Evolutionary conservation across 2,888 invertebrate genomes (phyloP), one percentile per base, ranked within the genome.

Genomic region (Cepaea hortensis): DNA sequence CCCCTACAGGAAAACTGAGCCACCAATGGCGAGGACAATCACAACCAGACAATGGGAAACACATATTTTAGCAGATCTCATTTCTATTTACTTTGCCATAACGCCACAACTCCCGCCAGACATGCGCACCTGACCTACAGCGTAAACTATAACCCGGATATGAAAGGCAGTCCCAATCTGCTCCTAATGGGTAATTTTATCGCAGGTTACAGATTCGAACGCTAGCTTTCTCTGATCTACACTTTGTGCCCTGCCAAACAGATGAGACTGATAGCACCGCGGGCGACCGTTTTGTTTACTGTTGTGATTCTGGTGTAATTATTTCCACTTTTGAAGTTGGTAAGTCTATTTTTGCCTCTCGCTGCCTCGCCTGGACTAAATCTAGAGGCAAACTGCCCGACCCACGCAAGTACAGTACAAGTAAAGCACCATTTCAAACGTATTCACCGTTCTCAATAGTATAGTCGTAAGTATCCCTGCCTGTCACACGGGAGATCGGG

Each of bases 141-240:
- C n/a, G 50, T 75, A 84, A 84, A 75, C 84, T 61, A 65, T 9
- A 62, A 23, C 48, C 68, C 75, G 2, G 62, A 75, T 65, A 85
- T 85, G 81, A 85, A 85, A 85, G 85, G 18, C 68, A 76, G 35
- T n/a, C 20, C 3, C 18, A 23, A n/a, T 75, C 46, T 35, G 5
- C 55, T 81, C 68, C 85, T 85, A 85, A 85, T 85, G 85, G 75
- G n/a, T 23, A 81, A 85, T 85, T 85, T 85, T 85, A 85, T 85
- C 85, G 81, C 85, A 85, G 85, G 81, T 85, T 85, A 81, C 15
- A 65, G 85, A 85, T 85, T 81, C 85, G 75, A 75, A 81, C 81
- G 65, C n/a, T 35, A 48, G 75, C 20, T n/a, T 23, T 75, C 81
- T 85, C 46, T 84, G 87, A 87, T 84, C 70, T 87, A 76, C 68